Base-by-base conservation (phyloP, 2,797 vertebrate genomes). In the Paguma larvata region DNA sequence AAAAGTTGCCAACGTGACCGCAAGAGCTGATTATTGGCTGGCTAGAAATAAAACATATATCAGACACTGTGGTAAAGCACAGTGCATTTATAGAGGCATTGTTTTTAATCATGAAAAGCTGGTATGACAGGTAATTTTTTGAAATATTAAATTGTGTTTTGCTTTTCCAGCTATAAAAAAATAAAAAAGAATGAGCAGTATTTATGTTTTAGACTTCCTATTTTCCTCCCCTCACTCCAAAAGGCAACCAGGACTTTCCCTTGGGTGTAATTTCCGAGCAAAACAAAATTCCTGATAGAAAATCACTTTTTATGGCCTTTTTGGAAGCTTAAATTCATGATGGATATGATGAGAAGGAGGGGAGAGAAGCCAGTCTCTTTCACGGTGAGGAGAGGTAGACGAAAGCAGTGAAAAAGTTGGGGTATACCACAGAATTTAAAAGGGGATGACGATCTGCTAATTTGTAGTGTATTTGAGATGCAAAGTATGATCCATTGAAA, bases 91-190 rank as follows among this genome's bases (percentile, higher is more conserved):
- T 18, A 78, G 86, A 96, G 14, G 79, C 53, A 83, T 94, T 95
- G 93, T 96, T 98, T 96, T 95, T 96, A 96, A 96, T 95, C 94
- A 62, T 44, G 77, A 68, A 95, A 98, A 85, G 41, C 53, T 90
- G 21, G 67, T 41, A 38, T 79, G 87, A 65, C 85, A 95, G 93
- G 72, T 79, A 70, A 62, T 94, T 96, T 95, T 96, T 95, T 95
- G 44, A 98, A 96, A 96, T 98, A 93, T 95, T 96, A 95, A 96
- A 92, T 91, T 68, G 44, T 89, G 83, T 93, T 97, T 95, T 97
- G 72, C 30, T 96, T 97, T 95, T 90, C 41, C 5, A 91, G 53
- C 86, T 86, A 83, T 80, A 79, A 95, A 92, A 77, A 12, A 27
- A 30, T 18, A 41, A 67, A 34, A 70, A 59, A 41, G 56, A 89